These are phyloP conservation scores for Anastatus disparis DNA, from an alignment of 1,140 invertebrate genomes.

Conservation along the genomic window DNA sequence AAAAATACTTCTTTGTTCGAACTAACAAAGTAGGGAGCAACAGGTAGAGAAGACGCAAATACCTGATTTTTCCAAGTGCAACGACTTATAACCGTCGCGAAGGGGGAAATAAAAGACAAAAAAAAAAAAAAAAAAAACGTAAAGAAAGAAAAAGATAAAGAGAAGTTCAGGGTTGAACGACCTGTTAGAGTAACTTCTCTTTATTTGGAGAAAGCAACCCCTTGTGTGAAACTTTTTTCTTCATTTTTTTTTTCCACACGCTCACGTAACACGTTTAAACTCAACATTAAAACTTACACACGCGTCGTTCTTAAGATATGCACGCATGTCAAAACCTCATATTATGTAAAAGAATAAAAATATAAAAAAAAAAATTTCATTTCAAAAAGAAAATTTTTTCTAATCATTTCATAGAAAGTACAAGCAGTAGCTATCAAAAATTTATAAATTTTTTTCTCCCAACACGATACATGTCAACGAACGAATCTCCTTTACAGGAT, in stretches of 20 bases:
- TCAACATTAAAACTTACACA: not conserved
- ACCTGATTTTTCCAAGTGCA: not conserved
- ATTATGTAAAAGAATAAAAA: too few species aligned
- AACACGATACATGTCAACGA: conserved; percentile 1
- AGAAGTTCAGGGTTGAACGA: conserved; percentile 52
- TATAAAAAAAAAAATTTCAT: too few species aligned
- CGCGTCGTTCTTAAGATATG: not conserved
- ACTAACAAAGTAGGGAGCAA: conserved; percentile 1
- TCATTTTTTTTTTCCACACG: conserved; percentile 1
- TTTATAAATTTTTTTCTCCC: conserved; percentile 6
- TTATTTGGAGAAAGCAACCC: conserved; percentile 56
- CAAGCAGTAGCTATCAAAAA: conserved; percentile 6
- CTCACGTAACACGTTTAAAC: not conserved
- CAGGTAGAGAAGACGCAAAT: conserved; percentile 9
- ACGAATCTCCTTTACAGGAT: conserved; percentile 23
- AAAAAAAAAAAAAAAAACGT: too few species aligned
- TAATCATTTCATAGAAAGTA: conserved; percentile 17
- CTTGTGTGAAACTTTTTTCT: conserved; percentile 28
- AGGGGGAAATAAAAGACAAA: conserved; percentile 29
- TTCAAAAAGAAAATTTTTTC: too few species aligned
- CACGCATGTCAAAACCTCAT: too few species aligned
- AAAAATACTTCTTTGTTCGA: conserved; percentile 6
- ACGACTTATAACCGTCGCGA: not conserved
- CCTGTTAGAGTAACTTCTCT: conserved; percentile 43
- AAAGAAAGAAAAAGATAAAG: conserved; percentile 19